Conservation (phyloP, 1,140 invertebrate species). For the Pseudoatta argentina region DNA sequence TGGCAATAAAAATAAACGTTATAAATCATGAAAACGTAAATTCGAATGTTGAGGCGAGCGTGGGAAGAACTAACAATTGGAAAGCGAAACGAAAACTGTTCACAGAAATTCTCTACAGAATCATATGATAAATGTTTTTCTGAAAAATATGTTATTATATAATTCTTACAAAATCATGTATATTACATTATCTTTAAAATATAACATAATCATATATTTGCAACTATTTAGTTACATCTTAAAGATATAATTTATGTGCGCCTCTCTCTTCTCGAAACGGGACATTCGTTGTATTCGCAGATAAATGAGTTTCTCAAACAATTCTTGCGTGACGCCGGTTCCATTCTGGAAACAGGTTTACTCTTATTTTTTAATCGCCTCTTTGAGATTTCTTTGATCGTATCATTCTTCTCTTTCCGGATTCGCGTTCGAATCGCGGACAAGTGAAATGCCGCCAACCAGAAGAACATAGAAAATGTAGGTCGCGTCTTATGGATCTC, state of each 20-base stretch:
- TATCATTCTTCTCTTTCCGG: slow-evolving; percentile 48
- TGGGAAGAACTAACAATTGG: background rate
- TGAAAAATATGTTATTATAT: background rate
- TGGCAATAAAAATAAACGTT: slow-evolving; percentile 3
- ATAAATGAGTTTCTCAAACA: slow-evolving; percentile 14
- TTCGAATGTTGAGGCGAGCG: background rate
- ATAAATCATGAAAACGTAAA: slow-evolving; percentile 21
- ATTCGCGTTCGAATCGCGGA: slow-evolving; percentile 43
- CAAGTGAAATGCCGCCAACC: slow-evolving; percentile 32
- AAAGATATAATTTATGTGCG: background rate
- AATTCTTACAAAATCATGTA: background rate
- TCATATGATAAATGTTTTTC: background rate
- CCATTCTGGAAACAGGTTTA: slow-evolving; percentile 38
- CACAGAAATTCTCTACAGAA: background rate
- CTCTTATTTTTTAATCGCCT: slow-evolving; percentile 35
- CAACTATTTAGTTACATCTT: background rate
- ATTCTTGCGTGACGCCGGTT: background rate
- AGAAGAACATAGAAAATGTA: slow-evolving; percentile 30
- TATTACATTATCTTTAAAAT: background rate
- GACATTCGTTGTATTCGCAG: background rate
- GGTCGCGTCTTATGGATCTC: slow-evolving; percentile 26
- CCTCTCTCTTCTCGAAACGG: background rate
- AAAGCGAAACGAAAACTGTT: background rate
- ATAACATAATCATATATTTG: background rate
- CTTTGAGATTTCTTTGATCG: slow-evolving; percentile 14